These are phyloP conservation scores for Brevimyrus niger DNA, from an alignment of 2,113 vertebrate species.

Conservation along the genomic window DNA sequence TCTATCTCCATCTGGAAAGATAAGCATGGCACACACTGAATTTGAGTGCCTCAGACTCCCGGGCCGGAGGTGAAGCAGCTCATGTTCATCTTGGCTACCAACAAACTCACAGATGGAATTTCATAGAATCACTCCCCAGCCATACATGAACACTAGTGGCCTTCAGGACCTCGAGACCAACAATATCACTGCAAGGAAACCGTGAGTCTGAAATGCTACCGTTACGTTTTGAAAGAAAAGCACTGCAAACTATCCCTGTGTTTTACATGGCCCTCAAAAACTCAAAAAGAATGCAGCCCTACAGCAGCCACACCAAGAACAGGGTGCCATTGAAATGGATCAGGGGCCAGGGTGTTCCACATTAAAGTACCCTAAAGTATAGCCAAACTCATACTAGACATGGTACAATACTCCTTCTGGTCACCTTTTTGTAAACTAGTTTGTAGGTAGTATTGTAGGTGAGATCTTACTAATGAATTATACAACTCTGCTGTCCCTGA, in stretches of 20 bases:
- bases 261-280: neutral
- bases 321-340: neutral
- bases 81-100: neutral
- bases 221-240: neutral
- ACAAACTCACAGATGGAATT: neutral
- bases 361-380: neutral
- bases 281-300: neutral
- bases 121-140: neutral
- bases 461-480: neutral
- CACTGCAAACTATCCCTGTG: neutral
- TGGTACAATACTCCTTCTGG: neutral
- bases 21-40: slow-evolving; percentile 15
- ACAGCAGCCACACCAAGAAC: neutral
- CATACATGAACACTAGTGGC: neutral
- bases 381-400: neutral
- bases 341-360: neutral
- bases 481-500: neutral
- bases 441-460: neutral
- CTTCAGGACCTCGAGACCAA: neutral
- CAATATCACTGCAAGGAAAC: neutral
- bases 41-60: neutral
- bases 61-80: neutral
- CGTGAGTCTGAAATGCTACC: neutral
- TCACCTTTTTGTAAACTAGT: neutral
- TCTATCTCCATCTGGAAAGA: slow-evolving; percentile 79